Evolutionary conservation across 1,140 invertebrate species (phyloP).

Genomic region (Sycobia sp.): DNA sequence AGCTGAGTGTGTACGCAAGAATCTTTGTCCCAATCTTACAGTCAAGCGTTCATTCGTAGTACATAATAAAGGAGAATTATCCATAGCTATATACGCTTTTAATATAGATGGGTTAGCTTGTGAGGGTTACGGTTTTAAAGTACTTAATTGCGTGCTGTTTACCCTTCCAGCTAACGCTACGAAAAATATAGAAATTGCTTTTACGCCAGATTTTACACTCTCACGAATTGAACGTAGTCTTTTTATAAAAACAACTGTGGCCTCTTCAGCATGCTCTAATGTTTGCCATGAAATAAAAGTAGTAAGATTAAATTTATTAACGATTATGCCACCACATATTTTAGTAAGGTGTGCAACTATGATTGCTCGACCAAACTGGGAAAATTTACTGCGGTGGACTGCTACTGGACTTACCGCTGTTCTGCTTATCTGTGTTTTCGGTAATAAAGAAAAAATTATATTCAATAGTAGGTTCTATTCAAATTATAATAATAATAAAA

Average conservation of each 20-base stretch:
- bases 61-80: constrained; percentile 84
- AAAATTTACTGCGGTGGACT: constrained; percentile 74
- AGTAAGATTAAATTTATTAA: constrained; percentile 68
- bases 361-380: constrained; percentile 80
- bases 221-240: constrained; percentile 74
- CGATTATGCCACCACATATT: constrained; percentile 79
- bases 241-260: constrained; percentile 66
- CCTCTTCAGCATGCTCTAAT: constrained; percentile 19
- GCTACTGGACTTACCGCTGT: constrained; percentile 68
- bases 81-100: constrained; percentile 77
- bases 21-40: constrained; percentile 69
- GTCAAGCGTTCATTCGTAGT: constrained; percentile 86
- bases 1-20: neutral
- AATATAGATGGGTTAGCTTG: constrained; percentile 77
- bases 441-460: neutral
- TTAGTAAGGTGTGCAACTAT: constrained; percentile 75
- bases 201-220: constrained; percentile 91
- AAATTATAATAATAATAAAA: neutral
- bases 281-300: constrained; percentile 34
- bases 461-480: neutral
- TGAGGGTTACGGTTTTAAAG: constrained; percentile 85
- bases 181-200: constrained; percentile 87
- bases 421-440: constrained; percentile 66
- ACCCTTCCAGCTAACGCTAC: constrained; percentile 80
- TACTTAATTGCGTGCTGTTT: constrained; percentile 84